Evolutionary conservation across 2,888 invertebrate genomes (phyloP).

Genomic region (Agrotis clavis): DNA sequence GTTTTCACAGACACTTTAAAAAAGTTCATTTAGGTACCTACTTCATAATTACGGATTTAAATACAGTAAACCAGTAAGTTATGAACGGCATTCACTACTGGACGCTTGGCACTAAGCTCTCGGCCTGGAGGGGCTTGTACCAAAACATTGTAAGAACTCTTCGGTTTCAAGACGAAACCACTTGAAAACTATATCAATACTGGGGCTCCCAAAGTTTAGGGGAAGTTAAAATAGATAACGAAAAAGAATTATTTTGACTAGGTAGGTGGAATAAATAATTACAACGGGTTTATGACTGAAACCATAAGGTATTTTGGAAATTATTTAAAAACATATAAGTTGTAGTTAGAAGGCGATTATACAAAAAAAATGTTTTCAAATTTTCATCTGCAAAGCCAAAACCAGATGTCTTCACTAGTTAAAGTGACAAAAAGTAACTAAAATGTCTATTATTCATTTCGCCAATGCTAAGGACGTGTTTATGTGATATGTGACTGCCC

Average conservation of each 20-base stretch:
- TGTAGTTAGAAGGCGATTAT: too few species aligned
- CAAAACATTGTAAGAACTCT: constrained; percentile 65
- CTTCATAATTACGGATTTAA: background rate
- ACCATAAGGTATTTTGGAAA: too few species aligned
- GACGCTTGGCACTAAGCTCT: constrained; percentile 3
- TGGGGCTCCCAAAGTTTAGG: constrained; percentile 47
- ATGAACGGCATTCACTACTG: constrained; percentile 12
- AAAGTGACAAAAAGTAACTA: background rate
- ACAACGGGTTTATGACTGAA: too few species aligned
- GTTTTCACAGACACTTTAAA: background rate
- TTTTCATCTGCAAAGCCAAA: too few species aligned
- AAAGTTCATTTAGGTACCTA: background rate
- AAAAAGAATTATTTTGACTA: background rate
- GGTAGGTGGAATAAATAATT: background rate
- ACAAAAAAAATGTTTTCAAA: too few species aligned
- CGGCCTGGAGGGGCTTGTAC: constrained; percentile 32
- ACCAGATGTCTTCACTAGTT: too few species aligned
- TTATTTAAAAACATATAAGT: too few species aligned
- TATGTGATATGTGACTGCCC: background rate
- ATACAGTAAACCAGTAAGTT: background rate
- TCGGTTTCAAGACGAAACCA: constrained; percentile 48
- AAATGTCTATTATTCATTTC: background rate
- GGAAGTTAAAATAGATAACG: background rate
- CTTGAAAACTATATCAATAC: constrained; percentile 47
- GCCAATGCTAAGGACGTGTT: background rate